These are phyloP conservation scores for Zaprionus capensis DNA, from an alignment of 1,140 invertebrate genomes.

Conservation along the genomic window DNA sequence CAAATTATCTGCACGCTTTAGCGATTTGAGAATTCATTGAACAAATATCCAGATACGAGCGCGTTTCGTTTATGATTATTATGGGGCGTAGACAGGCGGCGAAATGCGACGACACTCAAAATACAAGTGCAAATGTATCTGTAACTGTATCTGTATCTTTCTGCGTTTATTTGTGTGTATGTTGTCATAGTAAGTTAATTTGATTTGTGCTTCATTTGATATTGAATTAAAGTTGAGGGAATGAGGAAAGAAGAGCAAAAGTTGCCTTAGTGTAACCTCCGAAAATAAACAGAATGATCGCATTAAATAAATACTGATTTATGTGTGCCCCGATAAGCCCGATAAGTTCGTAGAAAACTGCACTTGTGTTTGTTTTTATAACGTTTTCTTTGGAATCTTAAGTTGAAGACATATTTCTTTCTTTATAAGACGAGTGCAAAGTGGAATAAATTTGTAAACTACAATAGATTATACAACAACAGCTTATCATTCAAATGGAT, in stretches of 20 bases:
- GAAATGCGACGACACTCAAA: slow-evolving; percentile 8
- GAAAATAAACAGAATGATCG: slow-evolving; percentile 28
- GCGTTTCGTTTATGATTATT: slow-evolving; percentile 29
- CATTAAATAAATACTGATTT: not conserved
- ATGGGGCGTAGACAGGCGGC: slow-evolving; percentile 15
- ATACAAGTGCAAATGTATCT: slow-evolving; percentile 16
- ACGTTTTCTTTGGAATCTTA: not conserved
- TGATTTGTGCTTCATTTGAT: slow-evolving; percentile 55
- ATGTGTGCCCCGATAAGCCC: not conserved
- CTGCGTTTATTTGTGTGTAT: slow-evolving; percentile 13
- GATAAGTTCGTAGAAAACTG: not conserved
- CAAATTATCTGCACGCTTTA: slow-evolving; percentile 79
- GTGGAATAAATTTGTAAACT: not conserved
- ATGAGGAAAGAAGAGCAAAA: not conserved
- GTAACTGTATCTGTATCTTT: slow-evolving; percentile 1
- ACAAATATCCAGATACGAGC: slow-evolving; percentile 63
- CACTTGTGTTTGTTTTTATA: not conserved
- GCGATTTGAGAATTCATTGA: slow-evolving; percentile 78
- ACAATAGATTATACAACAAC: not conserved
- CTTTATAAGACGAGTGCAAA: not conserved
- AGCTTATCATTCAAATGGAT: not conserved
- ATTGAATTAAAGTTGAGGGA: not conserved
- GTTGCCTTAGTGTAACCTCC: slow-evolving; percentile 9
- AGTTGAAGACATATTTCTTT: not conserved
- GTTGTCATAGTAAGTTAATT: slow-evolving; percentile 56